phyloP scores from a whole-genome alignment of 2,113 vertebrate genomes.

The Dicrurus megarhynchus region DNA sequence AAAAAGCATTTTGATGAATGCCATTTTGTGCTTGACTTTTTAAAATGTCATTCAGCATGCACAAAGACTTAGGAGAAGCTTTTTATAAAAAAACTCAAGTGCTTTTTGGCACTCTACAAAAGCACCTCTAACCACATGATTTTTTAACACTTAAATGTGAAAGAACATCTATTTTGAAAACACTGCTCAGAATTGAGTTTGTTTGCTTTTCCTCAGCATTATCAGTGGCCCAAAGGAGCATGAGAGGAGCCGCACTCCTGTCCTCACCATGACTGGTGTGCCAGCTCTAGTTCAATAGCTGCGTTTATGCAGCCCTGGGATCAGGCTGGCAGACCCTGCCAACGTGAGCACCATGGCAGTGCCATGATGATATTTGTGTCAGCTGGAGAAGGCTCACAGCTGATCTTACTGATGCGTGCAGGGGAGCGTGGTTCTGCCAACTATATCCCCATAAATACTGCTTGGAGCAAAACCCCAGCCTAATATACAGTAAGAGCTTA shows the following conservation, averaged over 20 bases:
- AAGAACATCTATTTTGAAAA: not conserved
- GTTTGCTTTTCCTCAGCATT: not conserved
- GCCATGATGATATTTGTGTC: accelerated
- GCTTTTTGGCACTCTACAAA: not conserved
- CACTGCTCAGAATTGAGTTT: not conserved
- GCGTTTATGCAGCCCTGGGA: not conserved
- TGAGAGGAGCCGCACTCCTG: not conserved
- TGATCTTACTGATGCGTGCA: not conserved
- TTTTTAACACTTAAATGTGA: not conserved
- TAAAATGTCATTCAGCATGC: not conserved
- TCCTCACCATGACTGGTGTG: accelerated
- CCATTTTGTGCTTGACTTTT: not conserved
- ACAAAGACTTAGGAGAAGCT: not conserved
- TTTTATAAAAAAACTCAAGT: not conserved
- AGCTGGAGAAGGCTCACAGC: not conserved
- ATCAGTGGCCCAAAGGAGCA: not conserved
- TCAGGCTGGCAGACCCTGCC: not conserved
- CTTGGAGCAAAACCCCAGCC: not conserved
- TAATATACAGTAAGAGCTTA: not conserved
- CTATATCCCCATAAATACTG: not conserved
- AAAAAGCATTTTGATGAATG: not conserved
- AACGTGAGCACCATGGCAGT: accelerated
- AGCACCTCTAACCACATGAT: not conserved
- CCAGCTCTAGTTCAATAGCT: accelerated
- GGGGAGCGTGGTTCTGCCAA: not conserved